Evolutionary conservation across 2,888 invertebrate genomes (phyloP).

Genomic region (Crossocerus cetratus): DNA sequence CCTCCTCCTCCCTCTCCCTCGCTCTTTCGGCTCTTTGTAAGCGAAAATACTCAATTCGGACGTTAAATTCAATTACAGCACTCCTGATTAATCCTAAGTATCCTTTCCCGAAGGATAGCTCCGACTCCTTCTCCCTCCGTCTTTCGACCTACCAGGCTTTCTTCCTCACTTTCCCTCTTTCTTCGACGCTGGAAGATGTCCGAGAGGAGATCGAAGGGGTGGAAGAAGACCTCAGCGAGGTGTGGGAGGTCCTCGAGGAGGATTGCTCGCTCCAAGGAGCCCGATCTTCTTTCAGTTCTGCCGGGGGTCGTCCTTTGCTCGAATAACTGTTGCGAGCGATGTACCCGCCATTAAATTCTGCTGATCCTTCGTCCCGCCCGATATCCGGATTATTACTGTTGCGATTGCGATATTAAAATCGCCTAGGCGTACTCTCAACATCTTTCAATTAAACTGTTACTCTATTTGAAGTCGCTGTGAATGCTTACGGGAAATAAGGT

Average conservation of each 20-base stretch:
- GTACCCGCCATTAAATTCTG: constrained; percentile 56
- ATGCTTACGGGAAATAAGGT: too few relatives aligned
- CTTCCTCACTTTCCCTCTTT: too few relatives aligned
- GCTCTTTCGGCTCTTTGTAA: constrained; percentile 72
- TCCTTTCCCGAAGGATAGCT: constrained; percentile 58
- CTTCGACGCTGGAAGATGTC: too few relatives aligned
- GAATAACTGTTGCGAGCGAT: constrained; percentile 57
- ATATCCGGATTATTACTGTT: constrained; percentile 32
- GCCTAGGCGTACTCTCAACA: background rate
- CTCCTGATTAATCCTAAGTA: constrained; percentile 75
- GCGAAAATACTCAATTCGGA: constrained; percentile 75
- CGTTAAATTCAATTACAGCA: constrained; percentile 75
- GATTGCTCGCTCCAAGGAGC: constrained; percentile 50
- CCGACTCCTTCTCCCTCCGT: constrained; percentile 14
- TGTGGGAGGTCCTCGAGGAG: background rate
- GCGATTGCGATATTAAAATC: constrained; percentile 7
- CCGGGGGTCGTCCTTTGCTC: constrained; percentile 42
- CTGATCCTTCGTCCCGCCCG: constrained; percentile 33
- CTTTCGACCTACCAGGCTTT: constrained; percentile 12
- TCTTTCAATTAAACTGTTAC: too few relatives aligned
- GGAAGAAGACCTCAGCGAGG: too few relatives aligned
- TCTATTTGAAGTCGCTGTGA: too few relatives aligned
- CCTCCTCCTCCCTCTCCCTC: constrained; percentile 30
- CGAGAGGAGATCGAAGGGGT: too few relatives aligned
- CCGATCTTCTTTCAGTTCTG: constrained; percentile 51